Evolutionary conservation across 2,888 invertebrate species (phyloP).

Genomic region (Chloroclysta siterata): DNA sequence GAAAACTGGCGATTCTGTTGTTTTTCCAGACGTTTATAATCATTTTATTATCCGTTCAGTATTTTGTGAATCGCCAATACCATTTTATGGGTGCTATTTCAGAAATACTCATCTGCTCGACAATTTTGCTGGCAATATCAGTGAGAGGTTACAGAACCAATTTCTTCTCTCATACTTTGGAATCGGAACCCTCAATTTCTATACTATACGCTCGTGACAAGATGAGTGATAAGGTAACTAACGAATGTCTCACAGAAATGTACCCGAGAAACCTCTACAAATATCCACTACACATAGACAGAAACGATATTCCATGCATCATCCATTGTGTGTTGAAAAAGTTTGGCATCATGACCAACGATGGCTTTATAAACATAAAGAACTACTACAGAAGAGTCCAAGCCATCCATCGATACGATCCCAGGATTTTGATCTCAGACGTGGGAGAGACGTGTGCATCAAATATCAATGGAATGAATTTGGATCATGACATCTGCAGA

Average conservation of each 20-base stretch:
- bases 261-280: conserved; percentile 75
- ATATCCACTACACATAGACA: conserved; percentile 71
- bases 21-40: conserved; percentile 21
- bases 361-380: conserved; percentile 72
- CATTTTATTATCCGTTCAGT: conserved; percentile 23
- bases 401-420: conserved; percentile 76
- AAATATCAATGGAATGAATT: conserved; percentile 76
- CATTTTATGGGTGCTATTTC: conserved; percentile 53
- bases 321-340: conserved; percentile 79
- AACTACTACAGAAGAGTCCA: conserved; percentile 76
- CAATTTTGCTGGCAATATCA: conserved; percentile 55
- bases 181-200: conserved; percentile 72
- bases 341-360: conserved; percentile 78
- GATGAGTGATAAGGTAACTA: conserved; percentile 69
- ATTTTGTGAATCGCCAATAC: conserved; percentile 35
- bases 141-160: conserved; percentile 60
- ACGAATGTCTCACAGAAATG: conserved; percentile 75
- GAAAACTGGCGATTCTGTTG: conserved; percentile 1
- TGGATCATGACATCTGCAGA: conserved; percentile 78
- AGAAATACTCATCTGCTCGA: conserved; percentile 61
- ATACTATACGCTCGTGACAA: conserved; percentile 74
- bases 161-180: conserved; percentile 67
- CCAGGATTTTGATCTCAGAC: conserved; percentile 76
- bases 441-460: conserved; percentile 78
- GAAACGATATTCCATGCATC: conserved; percentile 76